Evolutionary conservation across 2,113 vertebrate genomes (phyloP).

Genomic region (Phaethornis superciliosus): DNA sequence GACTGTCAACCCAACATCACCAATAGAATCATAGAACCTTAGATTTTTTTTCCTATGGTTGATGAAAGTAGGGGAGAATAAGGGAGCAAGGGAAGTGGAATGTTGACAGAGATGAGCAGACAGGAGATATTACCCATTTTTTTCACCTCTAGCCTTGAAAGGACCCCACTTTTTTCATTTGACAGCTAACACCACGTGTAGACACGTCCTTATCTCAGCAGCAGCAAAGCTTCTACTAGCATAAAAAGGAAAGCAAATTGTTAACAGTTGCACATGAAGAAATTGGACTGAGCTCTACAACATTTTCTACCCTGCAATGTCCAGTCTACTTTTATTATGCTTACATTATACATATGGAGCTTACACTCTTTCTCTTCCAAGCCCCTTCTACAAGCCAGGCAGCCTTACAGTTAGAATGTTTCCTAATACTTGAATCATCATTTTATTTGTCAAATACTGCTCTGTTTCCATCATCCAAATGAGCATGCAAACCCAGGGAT

Average conservation of each 20-base stretch:
- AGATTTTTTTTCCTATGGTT: not conserved
- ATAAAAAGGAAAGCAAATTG: not conserved
- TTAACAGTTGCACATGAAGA: not conserved
- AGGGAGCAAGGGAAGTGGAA: not conserved
- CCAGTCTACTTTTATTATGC: not conserved
- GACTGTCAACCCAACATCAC: too few species aligned
- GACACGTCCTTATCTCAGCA: accelerated
- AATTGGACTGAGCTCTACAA: not conserved
- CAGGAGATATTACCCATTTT: not conserved
- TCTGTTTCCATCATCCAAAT: not conserved
- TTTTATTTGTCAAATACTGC: not conserved
- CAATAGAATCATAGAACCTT: not conserved
- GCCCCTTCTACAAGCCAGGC: not conserved
- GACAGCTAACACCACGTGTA: not conserved
- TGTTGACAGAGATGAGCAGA: not conserved
- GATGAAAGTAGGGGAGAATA: not conserved
- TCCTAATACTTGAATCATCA: not conserved
- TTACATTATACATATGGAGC: not conserved
- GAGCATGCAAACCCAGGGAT: not conserved
- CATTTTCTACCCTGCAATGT: not conserved
- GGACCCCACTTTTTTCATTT: not conserved
- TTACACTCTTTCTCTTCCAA: not conserved
- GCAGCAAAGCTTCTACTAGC: not conserved
- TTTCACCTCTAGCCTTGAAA: not conserved
- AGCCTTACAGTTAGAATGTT: not conserved